Evolutionary conservation across 2,888 invertebrate genomes (phyloP).

Genomic region (Abrostola tripartita): DNA sequence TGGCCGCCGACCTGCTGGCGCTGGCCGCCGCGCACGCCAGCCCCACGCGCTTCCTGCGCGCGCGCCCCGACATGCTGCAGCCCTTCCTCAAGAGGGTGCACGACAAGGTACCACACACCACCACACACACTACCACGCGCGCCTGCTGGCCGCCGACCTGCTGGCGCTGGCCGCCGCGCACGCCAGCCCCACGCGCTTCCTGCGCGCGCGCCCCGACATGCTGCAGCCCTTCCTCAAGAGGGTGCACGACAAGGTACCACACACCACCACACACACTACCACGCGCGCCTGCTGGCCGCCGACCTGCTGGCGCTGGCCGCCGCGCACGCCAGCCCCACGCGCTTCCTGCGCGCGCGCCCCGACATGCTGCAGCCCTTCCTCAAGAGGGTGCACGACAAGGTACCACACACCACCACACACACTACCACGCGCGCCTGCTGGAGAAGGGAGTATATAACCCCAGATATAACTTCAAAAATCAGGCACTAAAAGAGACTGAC

Average conservation of each 20-base stretch:
- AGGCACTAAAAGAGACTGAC: too few relatives aligned
- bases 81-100: slow-evolving; percentile 96
- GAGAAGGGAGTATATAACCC: too few relatives aligned
- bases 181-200: slow-evolving; percentile 94
- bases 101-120: slow-evolving; percentile 90
- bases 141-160: slow-evolving; percentile 98
- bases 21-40: slow-evolving; percentile 97
- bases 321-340: slow-evolving; percentile 94
- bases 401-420: slow-evolving; percentile 59
- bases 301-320: slow-evolving; percentile 98
- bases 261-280: slow-evolving; percentile 63
- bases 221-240: slow-evolving; percentile 96
- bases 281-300: slow-evolving; percentile 97
- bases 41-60: slow-evolving; percentile 96
- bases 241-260: slow-evolving; percentile 93
- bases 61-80: slow-evolving; percentile 94
- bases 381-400: slow-evolving; percentile 95
- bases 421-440: too few relatives aligned
- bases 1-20: slow-evolving; percentile 98
- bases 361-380: slow-evolving; percentile 96
- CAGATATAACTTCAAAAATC: too few relatives aligned
- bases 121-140: slow-evolving; percentile 88
- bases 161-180: slow-evolving; percentile 98
- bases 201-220: slow-evolving; percentile 95
- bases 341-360: slow-evolving; percentile 96